A percentile compares a stretch with the other conserved stretches of the same genome.
These are phyloP conservation scores for Hydriomena furcata DNA, from an alignment of 2,888 invertebrate species.

Conservation along the genomic window DNA sequence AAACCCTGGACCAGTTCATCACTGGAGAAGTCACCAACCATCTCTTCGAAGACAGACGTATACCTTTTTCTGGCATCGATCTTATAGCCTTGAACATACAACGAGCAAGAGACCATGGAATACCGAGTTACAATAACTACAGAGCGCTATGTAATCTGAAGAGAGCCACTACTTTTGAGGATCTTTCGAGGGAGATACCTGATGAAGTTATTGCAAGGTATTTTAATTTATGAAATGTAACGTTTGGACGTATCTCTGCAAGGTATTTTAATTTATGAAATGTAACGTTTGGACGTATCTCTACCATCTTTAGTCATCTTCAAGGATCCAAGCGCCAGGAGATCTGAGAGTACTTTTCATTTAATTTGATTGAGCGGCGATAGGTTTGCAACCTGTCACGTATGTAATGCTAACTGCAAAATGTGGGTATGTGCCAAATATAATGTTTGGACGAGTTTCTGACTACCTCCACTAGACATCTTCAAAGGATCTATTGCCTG, in stretches of 20 bases:
- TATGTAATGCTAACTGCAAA: too few species aligned
- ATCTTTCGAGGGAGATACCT: constrained; percentile 93
- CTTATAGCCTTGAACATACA: constrained; percentile 96
- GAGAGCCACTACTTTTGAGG: constrained; percentile 92
- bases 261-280: too few species aligned
- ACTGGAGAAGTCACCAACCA: constrained; percentile 98
- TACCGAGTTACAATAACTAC: constrained; percentile 95
- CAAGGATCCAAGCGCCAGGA: too few species aligned
- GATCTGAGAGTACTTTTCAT: too few species aligned
- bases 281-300: too few species aligned
- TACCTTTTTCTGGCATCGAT: constrained; percentile 96
- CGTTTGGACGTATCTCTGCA: neutral
- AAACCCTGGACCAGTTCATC: constrained; percentile 95
- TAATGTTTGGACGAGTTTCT: too few species aligned
- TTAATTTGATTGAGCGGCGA: too few species aligned
- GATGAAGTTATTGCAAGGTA: constrained; percentile 89
- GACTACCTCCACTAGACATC: too few species aligned
- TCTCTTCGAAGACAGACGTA: constrained; percentile 94
- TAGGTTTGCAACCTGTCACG: too few species aligned
- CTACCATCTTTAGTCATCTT: too few species aligned
- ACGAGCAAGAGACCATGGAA: constrained; percentile 93
- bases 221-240: neutral
- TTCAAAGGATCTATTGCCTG: too few species aligned
- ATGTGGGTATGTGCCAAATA: too few species aligned
- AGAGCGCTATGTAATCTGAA: constrained; percentile 95